Evolutionary conservation across 2,888 invertebrate genomes (phyloP).

Genomic region (Aleiodes alternator): DNA sequence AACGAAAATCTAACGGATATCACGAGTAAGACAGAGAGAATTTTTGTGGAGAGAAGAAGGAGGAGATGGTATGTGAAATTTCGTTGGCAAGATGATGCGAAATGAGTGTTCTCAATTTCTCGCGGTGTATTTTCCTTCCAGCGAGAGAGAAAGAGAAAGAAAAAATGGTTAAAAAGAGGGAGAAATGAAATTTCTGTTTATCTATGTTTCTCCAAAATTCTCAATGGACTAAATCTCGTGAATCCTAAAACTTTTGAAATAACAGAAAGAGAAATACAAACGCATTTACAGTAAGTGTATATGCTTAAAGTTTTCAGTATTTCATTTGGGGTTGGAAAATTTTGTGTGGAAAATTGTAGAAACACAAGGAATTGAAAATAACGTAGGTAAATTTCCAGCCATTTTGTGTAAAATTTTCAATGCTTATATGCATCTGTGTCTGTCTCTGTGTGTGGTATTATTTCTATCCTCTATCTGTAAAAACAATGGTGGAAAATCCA

Average conservation of each 20-base stretch:
- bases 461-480: conserved; percentile 37
- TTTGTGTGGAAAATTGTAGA: conserved; percentile 7
- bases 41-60: background rate
- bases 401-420: conserved; percentile 22
- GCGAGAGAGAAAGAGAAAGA: background rate
- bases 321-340: conserved; percentile 1
- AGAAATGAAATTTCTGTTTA: conserved; percentile 9
- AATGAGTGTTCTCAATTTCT: conserved; percentile 39
- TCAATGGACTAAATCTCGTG: background rate
- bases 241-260: conserved; percentile 13
- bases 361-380: conserved; percentile 46
- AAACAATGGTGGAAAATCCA: conserved; percentile 35
- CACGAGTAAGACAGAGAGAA: conserved; percentile 39
- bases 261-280: conserved; percentile 17
- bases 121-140: conserved; percentile 6
- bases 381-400: background rate
- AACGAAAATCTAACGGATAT: conserved; percentile 48
- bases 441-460: conserved; percentile 8
- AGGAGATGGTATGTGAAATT: conserved; percentile 8
- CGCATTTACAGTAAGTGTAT: conserved; percentile 15
- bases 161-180: conserved; percentile 1
- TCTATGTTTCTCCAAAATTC: conserved; percentile 4
- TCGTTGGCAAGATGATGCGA: conserved; percentile 24
- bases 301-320: background rate
- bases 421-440: background rate